Base-by-base conservation (phyloP, 2,888 invertebrate species). In the Cotesia congregata region DNA sequence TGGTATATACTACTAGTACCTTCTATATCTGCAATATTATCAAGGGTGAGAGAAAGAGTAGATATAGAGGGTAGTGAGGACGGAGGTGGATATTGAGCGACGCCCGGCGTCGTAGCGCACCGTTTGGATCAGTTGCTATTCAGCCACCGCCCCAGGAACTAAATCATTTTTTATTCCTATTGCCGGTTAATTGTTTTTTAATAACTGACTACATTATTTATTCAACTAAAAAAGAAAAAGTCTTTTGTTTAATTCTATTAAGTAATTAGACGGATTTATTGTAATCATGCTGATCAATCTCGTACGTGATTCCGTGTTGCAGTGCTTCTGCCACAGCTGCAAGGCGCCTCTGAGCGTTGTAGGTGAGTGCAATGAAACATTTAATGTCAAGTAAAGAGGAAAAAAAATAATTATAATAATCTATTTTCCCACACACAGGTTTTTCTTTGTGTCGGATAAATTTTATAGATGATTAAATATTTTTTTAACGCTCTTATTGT, bases 311-410 rank as follows among this genome's bases (percentile, higher is more conserved):
- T 96, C 96, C 90, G 95, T 96, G 90, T 93, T 96, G 94, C 95
- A 96, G 93, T 96, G 96, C 92, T 96, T 96, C 93, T 96, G 96
- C 92, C 96, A 96, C 92, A 94, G 96, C 91, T 96, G 96, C 93
- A 94, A 95, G 90, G 95, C 95, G 86, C 96, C 96, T 83, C 90
- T 95, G 79, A 83, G 85, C 79, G 82, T 88, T 78, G 84, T 88
- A 80, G 88, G 89, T 89, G 85, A 89, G 89, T 89, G 69, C 1
- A 50, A 5, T 59, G 20, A 62, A 64, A 64, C 50, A 50, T 9
- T 50, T 41, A 74, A 61, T 12, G 12, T 59, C 59, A 1, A 15
- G 39, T 15, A 72, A 12, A 7, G 15, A 77, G 20, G 74, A 59
- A 60, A 69, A 38, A 70, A 59, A 17, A 60, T 38, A 50, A 7